phyloP scores from a whole-genome alignment of 2,797 vertebrate species.

The Scleropages formosus region DNA sequence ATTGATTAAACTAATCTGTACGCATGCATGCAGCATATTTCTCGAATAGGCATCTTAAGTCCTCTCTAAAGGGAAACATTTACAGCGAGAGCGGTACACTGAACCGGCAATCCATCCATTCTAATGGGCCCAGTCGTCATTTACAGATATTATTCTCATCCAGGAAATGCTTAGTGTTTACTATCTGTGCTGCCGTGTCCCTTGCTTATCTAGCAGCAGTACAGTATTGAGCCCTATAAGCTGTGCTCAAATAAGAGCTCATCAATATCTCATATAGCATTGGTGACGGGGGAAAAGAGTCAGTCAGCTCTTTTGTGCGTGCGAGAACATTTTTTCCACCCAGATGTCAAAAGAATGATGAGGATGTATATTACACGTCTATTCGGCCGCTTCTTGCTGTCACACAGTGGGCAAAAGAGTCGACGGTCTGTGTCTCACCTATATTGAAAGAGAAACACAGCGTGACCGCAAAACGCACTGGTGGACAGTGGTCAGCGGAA shows the following conservation, averaged over 20 bases:
- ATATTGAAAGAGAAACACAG: too few species aligned
- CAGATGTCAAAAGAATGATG: background rate
- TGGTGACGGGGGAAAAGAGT: background rate
- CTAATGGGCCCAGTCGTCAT: background rate
- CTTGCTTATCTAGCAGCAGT: background rate
- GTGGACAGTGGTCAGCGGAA: too few species aligned
- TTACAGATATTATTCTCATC: background rate
- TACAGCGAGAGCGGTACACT: background rate
- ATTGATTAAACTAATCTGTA: background rate
- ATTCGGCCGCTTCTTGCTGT: background rate
- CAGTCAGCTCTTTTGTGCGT: slow-evolving; percentile 17
- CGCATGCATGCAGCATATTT: background rate
- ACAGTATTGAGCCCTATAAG: slow-evolving; percentile 10
- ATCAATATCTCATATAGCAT: slow-evolving; percentile 3
- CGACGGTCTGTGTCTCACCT: too few species aligned
- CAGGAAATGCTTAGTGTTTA: background rate
- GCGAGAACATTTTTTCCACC: background rate
- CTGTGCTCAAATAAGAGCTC: background rate
- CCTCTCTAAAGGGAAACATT: background rate
- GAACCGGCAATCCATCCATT: slow-evolving; percentile 8
- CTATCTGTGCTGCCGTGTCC: background rate
- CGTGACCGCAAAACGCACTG: too few species aligned
- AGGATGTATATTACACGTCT: background rate
- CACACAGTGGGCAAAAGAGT: too few species aligned
- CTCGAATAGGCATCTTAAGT: background rate